These are phyloP conservation scores for Trissolcus japonicus DNA, from an alignment of 2,888 invertebrate genomes.

Conservation along the genomic window DNA sequence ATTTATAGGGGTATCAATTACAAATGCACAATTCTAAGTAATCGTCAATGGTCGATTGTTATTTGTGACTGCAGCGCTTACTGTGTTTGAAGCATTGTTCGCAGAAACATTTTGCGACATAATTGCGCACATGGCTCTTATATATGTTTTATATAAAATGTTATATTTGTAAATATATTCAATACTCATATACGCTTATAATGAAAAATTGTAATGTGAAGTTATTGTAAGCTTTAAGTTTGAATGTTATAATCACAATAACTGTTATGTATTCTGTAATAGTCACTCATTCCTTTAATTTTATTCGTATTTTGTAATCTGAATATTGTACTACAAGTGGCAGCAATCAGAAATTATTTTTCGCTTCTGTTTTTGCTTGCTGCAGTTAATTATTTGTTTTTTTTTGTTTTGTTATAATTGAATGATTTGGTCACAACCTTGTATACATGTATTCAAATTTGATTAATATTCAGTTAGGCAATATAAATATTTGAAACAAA, in stretches of 20 bases:
- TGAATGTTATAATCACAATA: conserved; percentile 26
- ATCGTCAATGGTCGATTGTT: background rate
- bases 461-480: no score
- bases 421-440: conserved; percentile 55
- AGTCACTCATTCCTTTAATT: conserved; percentile 9
- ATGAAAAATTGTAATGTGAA: conserved; percentile 40
- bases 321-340: conserved; percentile 35
- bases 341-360: conserved; percentile 16
- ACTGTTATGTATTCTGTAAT: conserved; percentile 28
- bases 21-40: conserved; percentile 8
- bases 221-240: conserved; percentile 50
- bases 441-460: background rate
- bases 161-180: conserved; percentile 34
- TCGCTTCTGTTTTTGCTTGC: conserved; percentile 20
- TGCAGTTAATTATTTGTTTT: conserved; percentile 17
- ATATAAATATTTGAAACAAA: no score
- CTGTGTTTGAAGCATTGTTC: conserved; percentile 3
- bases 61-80: conserved; percentile 9
- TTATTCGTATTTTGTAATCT: conserved; percentile 24
- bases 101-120: conserved; percentile 24
- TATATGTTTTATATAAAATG: conserved; percentile 26
- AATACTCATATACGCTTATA: conserved; percentile 35
- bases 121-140: conserved; percentile 18
- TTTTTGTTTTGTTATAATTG: conserved; percentile 22
- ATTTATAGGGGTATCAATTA: conserved; percentile 24